Evolutionary conservation across 2,797 vertebrate species (phyloP).

Genomic region (Anguilla anguilla): DNA sequence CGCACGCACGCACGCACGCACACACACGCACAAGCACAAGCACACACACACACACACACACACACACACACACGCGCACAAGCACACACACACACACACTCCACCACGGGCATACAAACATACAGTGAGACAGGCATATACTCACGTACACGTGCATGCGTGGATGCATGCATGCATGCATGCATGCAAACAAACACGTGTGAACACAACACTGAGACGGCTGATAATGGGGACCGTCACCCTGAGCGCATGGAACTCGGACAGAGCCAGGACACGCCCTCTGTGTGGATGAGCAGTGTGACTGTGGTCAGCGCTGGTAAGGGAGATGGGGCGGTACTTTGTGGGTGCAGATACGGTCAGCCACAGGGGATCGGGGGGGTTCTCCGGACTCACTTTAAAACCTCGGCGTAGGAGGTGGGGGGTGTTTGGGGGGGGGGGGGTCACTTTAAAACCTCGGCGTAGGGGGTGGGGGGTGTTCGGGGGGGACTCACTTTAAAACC

Average conservation of each 20-base stretch:
- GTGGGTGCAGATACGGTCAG: background rate
- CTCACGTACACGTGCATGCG: background rate
- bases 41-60: background rate
- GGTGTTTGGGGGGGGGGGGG: too few relatives aligned
- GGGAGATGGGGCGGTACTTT: background rate
- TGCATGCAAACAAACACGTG: background rate
- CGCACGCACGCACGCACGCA: too few relatives aligned
- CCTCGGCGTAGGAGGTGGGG: too few relatives aligned
- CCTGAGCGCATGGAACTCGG: background rate
- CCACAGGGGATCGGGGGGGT: background rate
- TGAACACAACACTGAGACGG: too few relatives aligned
- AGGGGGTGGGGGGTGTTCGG: too few relatives aligned
- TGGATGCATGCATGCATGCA: background rate
- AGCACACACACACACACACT: background rate
- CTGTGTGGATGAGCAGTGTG: too few relatives aligned
- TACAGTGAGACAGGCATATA: background rate
- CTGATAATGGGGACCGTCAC: background rate
- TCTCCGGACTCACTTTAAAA: too few relatives aligned
- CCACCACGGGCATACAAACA: background rate
- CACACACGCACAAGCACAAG: too few relatives aligned
- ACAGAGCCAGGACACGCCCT: background rate
- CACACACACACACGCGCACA: background rate
- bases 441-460: too few relatives aligned
- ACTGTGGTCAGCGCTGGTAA: background rate
- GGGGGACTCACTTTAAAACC: too few relatives aligned